phyloP scores from a whole-genome alignment of 2,888 invertebrate species.

The Lobophora halterata region DNA sequence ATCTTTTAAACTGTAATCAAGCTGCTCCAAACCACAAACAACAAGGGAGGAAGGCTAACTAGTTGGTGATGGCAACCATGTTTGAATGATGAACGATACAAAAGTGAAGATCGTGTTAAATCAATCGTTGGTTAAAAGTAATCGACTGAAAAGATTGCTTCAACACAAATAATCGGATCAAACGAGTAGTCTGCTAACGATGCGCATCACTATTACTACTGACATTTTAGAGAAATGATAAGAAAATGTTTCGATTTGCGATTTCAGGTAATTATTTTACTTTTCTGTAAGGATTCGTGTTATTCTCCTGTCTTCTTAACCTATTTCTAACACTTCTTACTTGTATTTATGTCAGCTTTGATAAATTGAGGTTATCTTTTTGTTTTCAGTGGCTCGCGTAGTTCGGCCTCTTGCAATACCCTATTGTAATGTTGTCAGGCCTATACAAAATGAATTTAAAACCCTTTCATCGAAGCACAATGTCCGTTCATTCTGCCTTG shows the following conservation, averaged over 20 bases:
- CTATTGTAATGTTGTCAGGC: slow-evolving; percentile 51
- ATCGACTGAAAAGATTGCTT: too few relatives aligned
- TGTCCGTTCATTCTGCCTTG: slow-evolving; percentile 19
- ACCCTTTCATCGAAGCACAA: slow-evolving; percentile 42
- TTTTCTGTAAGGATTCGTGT: not conserved
- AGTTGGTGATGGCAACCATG: too few relatives aligned
- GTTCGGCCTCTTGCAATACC: slow-evolving; percentile 51
- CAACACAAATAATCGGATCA: too few relatives aligned
- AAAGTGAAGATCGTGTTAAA: too few relatives aligned
- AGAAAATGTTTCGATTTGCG: slow-evolving; percentile 13
- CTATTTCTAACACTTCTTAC: not conserved
- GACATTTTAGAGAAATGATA: not conserved
- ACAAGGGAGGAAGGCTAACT: too few relatives aligned
- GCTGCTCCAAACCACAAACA: too few relatives aligned
- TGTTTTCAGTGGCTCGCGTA: slow-evolving; percentile 62
- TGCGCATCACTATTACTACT: slow-evolving; percentile 7
- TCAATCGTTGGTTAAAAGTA: too few relatives aligned
- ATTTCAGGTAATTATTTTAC: slow-evolving; percentile 12
- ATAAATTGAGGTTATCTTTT: slow-evolving; percentile 50
- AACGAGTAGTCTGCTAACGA: too few relatives aligned
- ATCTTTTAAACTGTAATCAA: too few relatives aligned
- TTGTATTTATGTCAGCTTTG: slow-evolving; percentile 24
- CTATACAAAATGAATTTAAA: slow-evolving; percentile 43
- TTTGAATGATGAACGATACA: too few relatives aligned
- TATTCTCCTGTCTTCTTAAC: not conserved